Evolutionary conservation across 2,888 invertebrate species (phyloP), one percentile per base, ranked within the genome.

Genomic region (Lasioglossum vierecki): DNA sequence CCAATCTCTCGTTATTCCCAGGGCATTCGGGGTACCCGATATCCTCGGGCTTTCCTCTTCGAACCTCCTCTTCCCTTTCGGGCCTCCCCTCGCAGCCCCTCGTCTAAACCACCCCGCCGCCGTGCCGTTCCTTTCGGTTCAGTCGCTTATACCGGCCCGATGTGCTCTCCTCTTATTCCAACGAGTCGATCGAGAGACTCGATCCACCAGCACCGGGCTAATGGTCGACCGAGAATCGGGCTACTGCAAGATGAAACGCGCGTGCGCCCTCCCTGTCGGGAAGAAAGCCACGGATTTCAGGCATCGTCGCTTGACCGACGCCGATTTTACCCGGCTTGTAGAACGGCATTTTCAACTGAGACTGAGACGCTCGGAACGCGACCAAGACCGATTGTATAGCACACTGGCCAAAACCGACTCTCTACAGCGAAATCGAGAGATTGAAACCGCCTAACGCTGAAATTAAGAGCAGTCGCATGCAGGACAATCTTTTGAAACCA

Each of bases 1-100:
- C 88, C 90, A 88, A 89, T 90, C 90, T 90, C 90, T 89, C 87
- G 90, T 90, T 90, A 90, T 90, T 90, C 88, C 89, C 90, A 80
- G 85, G 83, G 86, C 86, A 86, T 88, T 90, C 90, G 82, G 88
- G 85, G 83, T 84, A 88, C 79, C 84, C 90, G 90, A 88, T 90
- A 88, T 89, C 88, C 82, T 80, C 83, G 72, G 79, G 85, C 86
- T 88, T 90, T 88, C 83, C 90, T 83, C 78, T 73, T 68, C 75
- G 78, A 85, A 83, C 82, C 82, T 57, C 30, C 68, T 13, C 60
- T 57, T 60, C 46, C 53, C 53, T 44, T 53, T 73, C 46, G 53
- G 53, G n/a, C 66, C 39, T 66, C 76, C 30, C 68, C 79, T 76
- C 60, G 79, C 30, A 6, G 4, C 63, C 0, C 63, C 63, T 13